Evolutionary conservation across 2,797 vertebrate species (phyloP).

Genomic region (Xiphorhynchus erythropygius): DNA sequence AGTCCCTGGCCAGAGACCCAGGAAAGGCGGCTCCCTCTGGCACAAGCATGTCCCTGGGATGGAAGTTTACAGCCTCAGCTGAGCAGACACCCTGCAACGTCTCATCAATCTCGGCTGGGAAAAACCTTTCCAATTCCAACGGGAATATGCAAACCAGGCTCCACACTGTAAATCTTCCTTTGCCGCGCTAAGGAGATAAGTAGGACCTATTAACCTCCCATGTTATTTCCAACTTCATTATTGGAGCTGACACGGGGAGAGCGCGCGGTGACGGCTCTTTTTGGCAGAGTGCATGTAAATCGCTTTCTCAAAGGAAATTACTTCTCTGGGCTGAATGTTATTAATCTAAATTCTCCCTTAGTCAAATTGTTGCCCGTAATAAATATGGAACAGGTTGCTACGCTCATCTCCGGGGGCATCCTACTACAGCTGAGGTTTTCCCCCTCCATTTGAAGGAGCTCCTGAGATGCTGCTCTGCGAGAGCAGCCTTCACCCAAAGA

Average conservation of each 20-base stretch:
- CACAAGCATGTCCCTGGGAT: not conserved
- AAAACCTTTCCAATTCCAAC: slow-evolving; percentile 67
- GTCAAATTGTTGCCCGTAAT: slow-evolving; percentile 95
- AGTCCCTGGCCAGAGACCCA: not conserved
- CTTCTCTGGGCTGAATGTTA: slow-evolving; percentile 93
- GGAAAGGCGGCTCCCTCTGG: not conserved
- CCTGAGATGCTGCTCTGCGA: slow-evolving; percentile 72
- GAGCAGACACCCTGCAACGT: slow-evolving; percentile 21
- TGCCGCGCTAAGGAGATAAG: slow-evolving; percentile 84
- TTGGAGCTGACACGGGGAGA: slow-evolving; percentile 92
- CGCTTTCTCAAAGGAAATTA: slow-evolving; percentile 98
- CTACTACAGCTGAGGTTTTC: slow-evolving; percentile 73
- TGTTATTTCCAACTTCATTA: slow-evolving; percentile 98
- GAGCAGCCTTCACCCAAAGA: slow-evolving; percentile 64
- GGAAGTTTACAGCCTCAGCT: slow-evolving; percentile 10
- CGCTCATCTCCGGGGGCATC: slow-evolving; percentile 85
- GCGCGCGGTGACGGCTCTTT: slow-evolving; percentile 85
- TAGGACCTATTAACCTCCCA: slow-evolving; percentile 97
- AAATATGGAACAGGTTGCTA: slow-evolving; percentile 92
- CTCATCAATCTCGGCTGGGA: slow-evolving; percentile 68
- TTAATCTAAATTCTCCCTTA: slow-evolving; percentile 98
- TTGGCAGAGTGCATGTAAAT: slow-evolving; percentile 95
- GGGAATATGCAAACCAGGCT: slow-evolving; percentile 76
- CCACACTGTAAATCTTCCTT: slow-evolving; percentile 73
- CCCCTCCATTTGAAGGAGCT: slow-evolving; percentile 25